These are phyloP conservation scores for Antedon mediterranea DNA, from an alignment of 53 echinoderm and acorn worm species.

Conservation along the genomic window DNA sequence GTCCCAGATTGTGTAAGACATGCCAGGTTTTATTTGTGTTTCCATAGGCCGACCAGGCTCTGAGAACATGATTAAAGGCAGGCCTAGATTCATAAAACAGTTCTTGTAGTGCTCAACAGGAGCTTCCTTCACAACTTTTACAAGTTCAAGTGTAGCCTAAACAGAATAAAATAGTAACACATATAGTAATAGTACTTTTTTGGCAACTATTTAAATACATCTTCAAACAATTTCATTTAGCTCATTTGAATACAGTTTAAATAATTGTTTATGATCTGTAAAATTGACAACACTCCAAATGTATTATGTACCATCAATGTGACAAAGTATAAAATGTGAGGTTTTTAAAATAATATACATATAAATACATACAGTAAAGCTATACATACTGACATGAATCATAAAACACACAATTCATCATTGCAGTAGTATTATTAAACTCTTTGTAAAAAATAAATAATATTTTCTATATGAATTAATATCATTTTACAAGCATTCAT, in stretches of 20 bases:
- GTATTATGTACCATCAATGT: too few relatives aligned
- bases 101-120: constrained; percentile 55
- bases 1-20: constrained; percentile 77
- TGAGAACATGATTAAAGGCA: constrained; percentile 55
- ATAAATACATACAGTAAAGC: too few relatives aligned
- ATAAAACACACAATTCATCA: too few relatives aligned
- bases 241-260: too few relatives aligned
- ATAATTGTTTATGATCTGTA: too few relatives aligned
- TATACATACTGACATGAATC: too few relatives aligned
- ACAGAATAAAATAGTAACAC: neutral
- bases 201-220: neutral
- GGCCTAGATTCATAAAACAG: constrained; percentile 71
- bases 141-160: constrained; percentile 63
- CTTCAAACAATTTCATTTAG: too few relatives aligned
- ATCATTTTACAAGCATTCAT: neutral
- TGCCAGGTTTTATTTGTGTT: constrained; percentile 48
- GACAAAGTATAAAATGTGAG: too few relatives aligned
- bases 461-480: neutral
- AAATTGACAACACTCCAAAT: too few relatives aligned
- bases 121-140: constrained; percentile 51
- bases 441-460: too few relatives aligned
- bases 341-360: too few relatives aligned
- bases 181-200: neutral
- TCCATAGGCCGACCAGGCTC: constrained; percentile 57
- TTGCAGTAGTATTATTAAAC: too few relatives aligned